phyloP scores from a whole-genome alignment of 2,888 invertebrate species.

The Drosophila subsilvestris region DNA sequence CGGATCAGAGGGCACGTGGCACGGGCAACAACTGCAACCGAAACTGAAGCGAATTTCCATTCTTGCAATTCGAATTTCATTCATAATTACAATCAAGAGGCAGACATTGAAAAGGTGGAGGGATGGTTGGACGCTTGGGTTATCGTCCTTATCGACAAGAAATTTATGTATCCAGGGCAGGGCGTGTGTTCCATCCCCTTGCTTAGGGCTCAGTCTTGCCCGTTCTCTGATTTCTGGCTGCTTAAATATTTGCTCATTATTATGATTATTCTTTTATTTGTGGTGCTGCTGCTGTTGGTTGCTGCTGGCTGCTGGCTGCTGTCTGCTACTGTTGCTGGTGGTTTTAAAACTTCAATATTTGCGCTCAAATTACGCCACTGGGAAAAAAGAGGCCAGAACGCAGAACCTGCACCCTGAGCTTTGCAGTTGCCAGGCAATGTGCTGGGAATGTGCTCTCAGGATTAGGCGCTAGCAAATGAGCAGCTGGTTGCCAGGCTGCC shows the following conservation, averaged over 20 bases:
- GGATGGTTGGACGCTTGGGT: background rate
- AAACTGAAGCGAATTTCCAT: conserved; percentile 35
- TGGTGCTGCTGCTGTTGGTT: conserved; percentile 34
- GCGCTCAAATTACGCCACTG: conserved; percentile 68
- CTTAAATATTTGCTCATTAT: conserved; percentile 80
- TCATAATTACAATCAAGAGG: conserved; percentile 66
- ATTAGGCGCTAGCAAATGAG: conserved; percentile 52
- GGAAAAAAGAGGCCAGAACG: conserved; percentile 23
- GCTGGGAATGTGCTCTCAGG: conserved; percentile 44
- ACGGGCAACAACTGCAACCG: conserved; percentile 33
- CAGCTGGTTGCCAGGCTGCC: conserved; percentile 56
- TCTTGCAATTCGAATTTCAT: conserved; percentile 75
- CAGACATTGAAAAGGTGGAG: conserved; percentile 8
- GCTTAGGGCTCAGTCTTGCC: background rate
- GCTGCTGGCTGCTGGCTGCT: conserved; percentile 21
- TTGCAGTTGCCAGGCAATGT: background rate
- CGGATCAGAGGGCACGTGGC: conserved; percentile 45
- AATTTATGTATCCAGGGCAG: background rate
- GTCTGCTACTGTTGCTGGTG: conserved; percentile 20
- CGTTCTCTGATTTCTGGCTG: conserved; percentile 13
- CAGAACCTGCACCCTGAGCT: too few relatives aligned
- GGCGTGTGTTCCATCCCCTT: background rate
- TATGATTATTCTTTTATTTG: conserved; percentile 70
- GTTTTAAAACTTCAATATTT: conserved; percentile 73
- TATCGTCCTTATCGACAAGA: background rate